Percentiles rank a stretch among this genome's conserved stretches.
Evolutionary conservation across 2,113 vertebrate genomes (phyloP).

Genomic region (Opisthocomus hoazin): DNA sequence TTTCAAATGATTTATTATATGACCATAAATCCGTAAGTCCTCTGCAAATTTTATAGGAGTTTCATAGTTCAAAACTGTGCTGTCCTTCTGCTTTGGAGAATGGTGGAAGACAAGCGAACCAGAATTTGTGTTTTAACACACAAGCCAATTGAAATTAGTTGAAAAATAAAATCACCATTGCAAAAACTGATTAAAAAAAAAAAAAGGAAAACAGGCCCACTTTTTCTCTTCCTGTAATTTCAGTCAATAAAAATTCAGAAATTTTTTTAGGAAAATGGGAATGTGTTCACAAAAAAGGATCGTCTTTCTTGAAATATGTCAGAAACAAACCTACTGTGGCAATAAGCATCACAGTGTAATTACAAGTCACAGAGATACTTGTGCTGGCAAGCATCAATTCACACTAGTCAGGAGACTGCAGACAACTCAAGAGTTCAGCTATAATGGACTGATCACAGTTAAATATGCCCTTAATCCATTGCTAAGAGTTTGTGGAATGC

Average conservation of each 20-base stretch:
- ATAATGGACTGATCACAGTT: background rate
- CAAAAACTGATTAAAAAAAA: background rate
- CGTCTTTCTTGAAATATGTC: background rate
- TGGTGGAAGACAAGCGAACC: background rate
- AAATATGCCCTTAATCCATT: conserved; percentile 17
- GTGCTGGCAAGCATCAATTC: background rate
- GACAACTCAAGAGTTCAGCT: background rate
- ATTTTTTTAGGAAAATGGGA: background rate
- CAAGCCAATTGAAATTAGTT: background rate
- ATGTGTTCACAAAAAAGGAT: background rate
- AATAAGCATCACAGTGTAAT: background rate
- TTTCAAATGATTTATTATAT: background rate
- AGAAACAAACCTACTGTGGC: background rate
- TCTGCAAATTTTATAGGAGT: background rate
- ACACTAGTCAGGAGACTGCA: background rate
- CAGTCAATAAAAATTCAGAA: background rate
- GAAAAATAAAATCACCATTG: background rate
- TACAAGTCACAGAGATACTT: background rate
- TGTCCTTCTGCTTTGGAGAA: background rate
- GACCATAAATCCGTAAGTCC: background rate
- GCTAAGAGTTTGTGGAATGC: conserved; percentile 16
- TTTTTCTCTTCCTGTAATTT: background rate
- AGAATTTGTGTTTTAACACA: background rate
- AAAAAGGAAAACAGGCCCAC: background rate
- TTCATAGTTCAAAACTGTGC: background rate